Base-by-base conservation (phyloP, 2,797 vertebrate species). In the Helicolenus hilgendorfi region DNA sequence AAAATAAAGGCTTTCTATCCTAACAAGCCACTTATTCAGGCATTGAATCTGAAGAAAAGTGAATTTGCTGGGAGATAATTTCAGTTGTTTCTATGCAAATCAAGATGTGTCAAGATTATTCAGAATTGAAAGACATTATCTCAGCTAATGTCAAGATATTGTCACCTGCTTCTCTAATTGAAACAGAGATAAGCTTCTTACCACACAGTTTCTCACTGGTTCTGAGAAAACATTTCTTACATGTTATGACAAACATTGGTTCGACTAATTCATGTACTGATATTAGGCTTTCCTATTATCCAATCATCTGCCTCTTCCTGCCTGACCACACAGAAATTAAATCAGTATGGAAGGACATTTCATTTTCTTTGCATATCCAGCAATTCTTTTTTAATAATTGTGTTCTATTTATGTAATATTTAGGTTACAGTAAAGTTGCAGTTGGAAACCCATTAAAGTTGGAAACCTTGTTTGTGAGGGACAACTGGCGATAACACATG, bases 41-140 rank as follows among this genome's bases (percentile, higher is more conserved):
- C 29, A 7, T 5, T 64, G 20, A 63, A 71, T 73, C 15, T 49
- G 63, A 33, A 38, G 56, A 70, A 27, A 62, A 67, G 31, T 7
- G 13, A 49, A 56, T 53, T 71, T 64, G 33, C 13, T 1, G 2
- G 4, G 11, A 59, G 15, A 75, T 78, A 0, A 77, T 72, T 76
- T 49, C 14, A 58, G 3, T 64, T 77, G 64, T 77, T 70, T 81
- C n/a, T 36, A 35, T 67, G 58, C 76, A 84, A 77, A 88, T 84
- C 29, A 13, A 73, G 73, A 79, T 24, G 65, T n/a, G 41, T 74
- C 11, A 18, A 59, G 84, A 71, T 53, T 72, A 77, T 70, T 18
- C 29, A 8, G 38, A 67, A 36, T 11, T 65, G 31, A 80, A 58
- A 60, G 75, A 85, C 69, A 59, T 72, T 33, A 83, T 86, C 56